Evolutionary conservation across 1,140 invertebrate species (phyloP).

Genomic region (Drosophila bocqueti): DNA sequence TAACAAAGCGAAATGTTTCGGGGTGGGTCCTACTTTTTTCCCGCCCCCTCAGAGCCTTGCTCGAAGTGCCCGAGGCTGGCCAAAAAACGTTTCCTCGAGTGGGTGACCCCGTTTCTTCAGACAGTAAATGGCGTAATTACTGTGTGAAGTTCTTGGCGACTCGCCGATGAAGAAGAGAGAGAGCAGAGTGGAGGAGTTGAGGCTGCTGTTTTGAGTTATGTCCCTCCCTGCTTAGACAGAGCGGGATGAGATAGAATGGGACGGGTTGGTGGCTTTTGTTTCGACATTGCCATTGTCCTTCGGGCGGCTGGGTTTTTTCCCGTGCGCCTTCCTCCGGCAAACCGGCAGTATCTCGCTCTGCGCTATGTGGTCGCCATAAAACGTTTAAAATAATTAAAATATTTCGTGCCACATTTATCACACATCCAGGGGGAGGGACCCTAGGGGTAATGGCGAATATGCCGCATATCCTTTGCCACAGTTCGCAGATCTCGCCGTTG

Average conservation of each 20-base stretch:
- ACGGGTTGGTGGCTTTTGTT: conserved; percentile 61
- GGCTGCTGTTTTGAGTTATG: conserved; percentile 76
- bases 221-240: conserved; percentile 54
- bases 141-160: conserved; percentile 68
- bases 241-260: conserved; percentile 10
- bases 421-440: conserved; percentile 37
- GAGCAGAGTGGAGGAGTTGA: conserved; percentile 4
- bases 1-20: conserved; percentile 45
- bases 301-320: conserved; percentile 47
- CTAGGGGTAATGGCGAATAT: conserved; percentile 66
- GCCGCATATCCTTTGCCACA: conserved; percentile 68
- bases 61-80: conserved; percentile 39
- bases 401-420: conserved; percentile 84
- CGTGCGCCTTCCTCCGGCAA: conserved; percentile 24
- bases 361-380: conserved; percentile 72
- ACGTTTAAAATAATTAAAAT: conserved; percentile 85
- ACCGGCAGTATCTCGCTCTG: conserved; percentile 58
- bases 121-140: conserved; percentile 83
- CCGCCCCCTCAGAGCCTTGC: conserved; percentile 3
- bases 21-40: conserved; percentile 33
- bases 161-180: neutral
- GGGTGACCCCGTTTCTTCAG: conserved; percentile 71
- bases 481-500: conserved; percentile 29
- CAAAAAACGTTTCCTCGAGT: conserved; percentile 68
- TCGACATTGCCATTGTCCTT: conserved; percentile 68